A percentile compares a stretch with the other conserved stretches of the same genome.
These are phyloP conservation scores for Lepidochrysops patricia DNA, from an alignment of 2,888 invertebrate genomes.

Conservation along the genomic window DNA sequence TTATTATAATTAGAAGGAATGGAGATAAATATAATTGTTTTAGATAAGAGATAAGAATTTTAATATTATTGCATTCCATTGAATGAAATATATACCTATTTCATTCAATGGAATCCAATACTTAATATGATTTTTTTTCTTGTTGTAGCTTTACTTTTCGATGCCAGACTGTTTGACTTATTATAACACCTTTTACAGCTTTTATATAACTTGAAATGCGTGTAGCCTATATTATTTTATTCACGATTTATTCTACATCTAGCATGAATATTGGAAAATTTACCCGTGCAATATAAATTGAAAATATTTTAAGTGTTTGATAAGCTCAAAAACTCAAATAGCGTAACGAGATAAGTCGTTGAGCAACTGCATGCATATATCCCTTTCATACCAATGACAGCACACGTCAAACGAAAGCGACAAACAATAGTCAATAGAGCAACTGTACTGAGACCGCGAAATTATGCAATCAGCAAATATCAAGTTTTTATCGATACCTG, in stretches of 20 bases:
- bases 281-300: background rate
- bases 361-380: background rate
- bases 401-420: background rate
- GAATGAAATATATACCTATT: too few species aligned
- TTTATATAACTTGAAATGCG: too few species aligned
- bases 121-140: too few species aligned
- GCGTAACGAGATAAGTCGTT: slow-evolving; percentile 10
- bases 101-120: too few species aligned
- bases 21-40: too few species aligned
- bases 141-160: too few species aligned
- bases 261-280: background rate
- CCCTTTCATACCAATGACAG: background rate
- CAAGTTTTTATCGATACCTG: slow-evolving; percentile 34
- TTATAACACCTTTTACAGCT: too few species aligned
- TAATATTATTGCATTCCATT: too few species aligned
- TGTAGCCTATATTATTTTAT: background rate
- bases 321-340: slow-evolving; percentile 4
- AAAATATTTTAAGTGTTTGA: background rate
- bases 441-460: slow-evolving; percentile 21
- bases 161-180: too few species aligned
- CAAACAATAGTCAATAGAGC: background rate
- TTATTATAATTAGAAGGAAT: too few species aligned
- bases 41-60: too few species aligned
- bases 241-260: background rate
- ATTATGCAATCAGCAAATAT: slow-evolving; percentile 35